Base-by-base conservation (phyloP, 1,140 invertebrate genomes). In the Drosophila serrata region DNA sequence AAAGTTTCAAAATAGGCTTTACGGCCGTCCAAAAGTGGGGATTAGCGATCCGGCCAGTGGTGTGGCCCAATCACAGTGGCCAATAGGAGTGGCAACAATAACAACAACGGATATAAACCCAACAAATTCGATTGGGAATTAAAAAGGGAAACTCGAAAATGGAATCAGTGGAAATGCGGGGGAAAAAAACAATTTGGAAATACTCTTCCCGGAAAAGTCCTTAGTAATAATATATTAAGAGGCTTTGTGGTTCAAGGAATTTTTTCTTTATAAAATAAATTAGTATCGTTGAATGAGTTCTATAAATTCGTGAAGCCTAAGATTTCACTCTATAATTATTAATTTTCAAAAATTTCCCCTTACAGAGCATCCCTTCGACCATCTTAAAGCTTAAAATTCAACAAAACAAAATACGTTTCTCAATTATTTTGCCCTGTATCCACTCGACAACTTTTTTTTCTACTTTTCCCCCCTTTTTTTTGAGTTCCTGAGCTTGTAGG, bases 1-100 rank as follows among this genome's bases (percentile, higher is more conserved):
- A 88, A 88, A 80, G 77, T 84, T 76, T 70, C 69, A 88, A 87
- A 87, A 88, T 82, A 67, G 84, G 79, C 79, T 87, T 76, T 60
- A 31, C 73, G 65, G 55, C 60, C 53, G 59, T 55, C 37, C 76
- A 74, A 75, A 48, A 58, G 72, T 73, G 84, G 74, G 80, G 84
- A 82, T 88, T 87, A 87, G 53, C 77, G 68, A 48, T 19, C 9
- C 27, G 46, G 27, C 6, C 17, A 31, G 27, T 8, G 48, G 29
- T 57, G 62, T 62, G 76, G 68, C 63, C 59, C 84, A 88, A 87
- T 82, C 80, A 79, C 61, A 64, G 68, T 76, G 68, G 61, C 67
- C 62, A 74, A 75, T 17, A 48, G n/a, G 58, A 68, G 59, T 49
- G 64, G 49, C 53, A 57, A 31, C 31, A 55, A 55, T 24, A 37